phyloP scores from a whole-genome alignment of 2,113 vertebrate genomes.

The Hippoglossus stenolepis region DNA sequence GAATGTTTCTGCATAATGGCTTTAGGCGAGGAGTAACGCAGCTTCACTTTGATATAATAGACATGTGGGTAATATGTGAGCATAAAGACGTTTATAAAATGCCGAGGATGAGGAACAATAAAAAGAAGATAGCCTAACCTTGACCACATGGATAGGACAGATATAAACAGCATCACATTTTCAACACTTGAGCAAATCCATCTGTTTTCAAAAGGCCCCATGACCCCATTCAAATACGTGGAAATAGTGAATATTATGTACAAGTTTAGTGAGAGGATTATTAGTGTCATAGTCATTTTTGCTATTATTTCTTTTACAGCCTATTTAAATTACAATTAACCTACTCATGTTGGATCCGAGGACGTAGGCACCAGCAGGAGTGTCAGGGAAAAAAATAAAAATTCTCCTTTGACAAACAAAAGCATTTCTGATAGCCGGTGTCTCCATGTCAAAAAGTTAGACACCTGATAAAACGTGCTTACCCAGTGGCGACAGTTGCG shows the following conservation, averaged over 20 bases:
- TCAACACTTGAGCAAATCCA: slow-evolving; percentile 45
- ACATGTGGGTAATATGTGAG: slow-evolving; percentile 37
- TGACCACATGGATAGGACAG: slow-evolving; percentile 38
- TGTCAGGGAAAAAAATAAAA: slow-evolving; percentile 28
- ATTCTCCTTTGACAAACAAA: slow-evolving; percentile 86
- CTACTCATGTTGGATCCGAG: not conserved
- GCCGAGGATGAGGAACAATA: slow-evolving; percentile 58
- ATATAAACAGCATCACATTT: slow-evolving; percentile 29
- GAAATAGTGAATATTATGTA: not conserved
- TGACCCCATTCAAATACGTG: not conserved
- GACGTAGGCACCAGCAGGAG: slow-evolving; percentile 26
- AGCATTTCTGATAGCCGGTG: slow-evolving; percentile 81
- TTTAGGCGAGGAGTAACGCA: slow-evolving; percentile 53
- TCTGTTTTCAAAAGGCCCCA: slow-evolving; percentile 14
- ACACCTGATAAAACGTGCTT: slow-evolving; percentile 86
- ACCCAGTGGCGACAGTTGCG: slow-evolving; percentile 87
- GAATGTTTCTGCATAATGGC: slow-evolving; percentile 62
- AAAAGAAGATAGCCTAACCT: slow-evolving; percentile 30
- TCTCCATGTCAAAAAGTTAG: slow-evolving; percentile 86
- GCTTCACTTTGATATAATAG: slow-evolving; percentile 27
- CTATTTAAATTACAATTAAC: not conserved
- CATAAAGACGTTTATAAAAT: slow-evolving; percentile 54
- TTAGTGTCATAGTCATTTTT: not conserved
- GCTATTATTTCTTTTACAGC: not conserved
- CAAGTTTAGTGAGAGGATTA: not conserved